Base-by-base conservation (phyloP, 30 jellyfish, hydroid and myxozoan genomes). In the Hydractinia symbiolongicarpus region DNA sequence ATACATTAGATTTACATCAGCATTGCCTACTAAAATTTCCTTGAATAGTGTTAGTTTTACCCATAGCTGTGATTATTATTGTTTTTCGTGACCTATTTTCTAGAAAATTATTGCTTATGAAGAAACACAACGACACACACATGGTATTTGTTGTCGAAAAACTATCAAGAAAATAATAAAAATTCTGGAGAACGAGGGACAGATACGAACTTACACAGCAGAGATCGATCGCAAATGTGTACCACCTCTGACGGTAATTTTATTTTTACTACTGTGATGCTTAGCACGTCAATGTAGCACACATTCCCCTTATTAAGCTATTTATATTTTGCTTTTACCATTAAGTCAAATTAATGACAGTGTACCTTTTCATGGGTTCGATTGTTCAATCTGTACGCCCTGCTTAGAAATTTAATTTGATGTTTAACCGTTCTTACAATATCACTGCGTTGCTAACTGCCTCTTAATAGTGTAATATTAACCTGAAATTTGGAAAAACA, bases 141-240 rank as follows among this genome's bases (percentile, higher is more conserved):
- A 77, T 17, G 85, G 85, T 54, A 17, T 77, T 30, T 79, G 87
- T 61, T 79, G 87, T 79, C 87, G 87, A 15, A 79, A 79, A 54
- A 79, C 87, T 7, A 20, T 79, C 81, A 52, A 56, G 7, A 61
- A 67, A 21, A 60, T 79, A 19, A 49, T 79, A 10, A 53, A 66
- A 67, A 5, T 19, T 6, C 66, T 79, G 6, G 68, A 44, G 8
- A 53, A 79, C 5, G 87, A 79, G 0, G 66, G 66, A 17, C 85
- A 79, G 50, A 7, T 79, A 54, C 30, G 50, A n/a, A 53, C n/a
- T 6, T 16, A 14, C 53, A 79, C 20, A 19, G 17, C 61, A 15
- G 84, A 15, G 16, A 58, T 66, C 4, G 87, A 79, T 79, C 66
- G 66, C 51, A 16, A 62, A 15, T 66, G 81, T 44, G 61, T 54